A percentile compares a stretch with the other conserved stretches of the same genome.
Conservation (phyloP, 2,888 invertebrate species). For the Sipunculus nudus region DNA sequence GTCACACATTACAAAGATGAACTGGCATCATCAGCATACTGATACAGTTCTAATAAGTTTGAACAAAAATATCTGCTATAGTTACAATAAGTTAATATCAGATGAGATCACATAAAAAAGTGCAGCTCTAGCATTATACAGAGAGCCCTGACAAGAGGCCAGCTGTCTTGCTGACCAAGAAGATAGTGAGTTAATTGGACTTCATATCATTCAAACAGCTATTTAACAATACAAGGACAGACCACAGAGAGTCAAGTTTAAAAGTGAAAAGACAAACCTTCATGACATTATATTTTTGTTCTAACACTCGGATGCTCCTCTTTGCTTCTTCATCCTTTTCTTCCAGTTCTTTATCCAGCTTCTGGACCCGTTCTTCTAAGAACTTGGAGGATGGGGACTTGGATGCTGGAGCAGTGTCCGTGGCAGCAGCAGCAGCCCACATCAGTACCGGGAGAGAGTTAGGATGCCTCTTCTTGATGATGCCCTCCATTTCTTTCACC, state of each 20-base stretch:
- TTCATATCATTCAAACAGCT: no score
- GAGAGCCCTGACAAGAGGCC: no score
- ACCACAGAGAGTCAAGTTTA: no score
- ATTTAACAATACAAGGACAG: no score
- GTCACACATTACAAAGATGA: no score
- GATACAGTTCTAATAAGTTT: neutral
- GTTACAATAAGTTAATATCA: no score
- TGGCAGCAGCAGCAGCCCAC: constrained; percentile 56
- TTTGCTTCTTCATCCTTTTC: constrained; percentile 57
- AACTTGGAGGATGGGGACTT: constrained; percentile 47
- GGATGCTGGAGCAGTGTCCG: constrained; percentile 15
- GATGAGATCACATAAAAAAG: no score
- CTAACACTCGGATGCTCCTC: constrained; percentile 53
- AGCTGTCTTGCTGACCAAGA: no score
- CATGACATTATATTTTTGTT: constrained; percentile 61
- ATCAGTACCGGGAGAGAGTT: constrained; percentile 62
- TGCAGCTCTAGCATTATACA: no score
- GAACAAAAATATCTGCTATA: neutral
- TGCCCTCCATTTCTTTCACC: constrained; percentile 64
- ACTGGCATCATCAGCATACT: neutral
- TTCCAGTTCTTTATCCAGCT: constrained; percentile 58
- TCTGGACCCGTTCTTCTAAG: constrained; percentile 55
- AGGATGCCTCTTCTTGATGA: constrained; percentile 58
- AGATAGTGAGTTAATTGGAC: no score
- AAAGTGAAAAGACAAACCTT: constrained; percentile 51